A percentile compares a stretch with the other conserved stretches of the same genome.
phyloP scores from a whole-genome alignment of 2,113 vertebrate species.

The Aramus guarauna region DNA sequence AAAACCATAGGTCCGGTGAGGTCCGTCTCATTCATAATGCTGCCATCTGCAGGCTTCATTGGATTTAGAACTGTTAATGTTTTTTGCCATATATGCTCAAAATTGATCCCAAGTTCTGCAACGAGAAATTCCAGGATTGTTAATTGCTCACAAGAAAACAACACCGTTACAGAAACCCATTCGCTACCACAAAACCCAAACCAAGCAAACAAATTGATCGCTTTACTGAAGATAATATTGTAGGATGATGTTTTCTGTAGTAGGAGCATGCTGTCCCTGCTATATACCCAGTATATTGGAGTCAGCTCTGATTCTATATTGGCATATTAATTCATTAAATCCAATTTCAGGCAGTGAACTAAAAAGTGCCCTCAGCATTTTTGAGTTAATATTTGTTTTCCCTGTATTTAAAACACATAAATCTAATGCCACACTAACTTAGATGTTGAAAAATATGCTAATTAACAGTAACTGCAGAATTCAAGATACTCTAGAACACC shows the following conservation, averaged over 20 bases:
- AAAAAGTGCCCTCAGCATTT: not conserved
- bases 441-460: not conserved
- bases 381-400: not conserved
- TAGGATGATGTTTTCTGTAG: not conserved
- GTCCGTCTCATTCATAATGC: slow-evolving; percentile 91
- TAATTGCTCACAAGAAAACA: not conserved
- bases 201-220: not conserved
- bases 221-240: not conserved
- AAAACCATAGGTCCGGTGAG: slow-evolving; percentile 84
- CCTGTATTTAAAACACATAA: not conserved
- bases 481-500: not conserved
- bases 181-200: not conserved
- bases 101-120: slow-evolving; percentile 90
- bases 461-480: not conserved
- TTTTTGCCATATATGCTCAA: slow-evolving; percentile 91
- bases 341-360: not conserved
- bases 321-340: not conserved
- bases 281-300: not conserved
- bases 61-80: slow-evolving; percentile 89
- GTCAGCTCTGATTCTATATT: not conserved
- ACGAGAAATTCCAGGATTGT: not conserved
- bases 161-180: not conserved
- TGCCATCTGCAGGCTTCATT: slow-evolving; percentile 87
- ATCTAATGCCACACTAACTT: not conserved
- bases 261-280: not conserved